A percentile compares a stretch with the other conserved stretches of the same genome.
These are phyloP conservation scores for Cheilosia vernalis DNA, from an alignment of 2,888 invertebrate genomes.

Conservation along the genomic window DNA sequence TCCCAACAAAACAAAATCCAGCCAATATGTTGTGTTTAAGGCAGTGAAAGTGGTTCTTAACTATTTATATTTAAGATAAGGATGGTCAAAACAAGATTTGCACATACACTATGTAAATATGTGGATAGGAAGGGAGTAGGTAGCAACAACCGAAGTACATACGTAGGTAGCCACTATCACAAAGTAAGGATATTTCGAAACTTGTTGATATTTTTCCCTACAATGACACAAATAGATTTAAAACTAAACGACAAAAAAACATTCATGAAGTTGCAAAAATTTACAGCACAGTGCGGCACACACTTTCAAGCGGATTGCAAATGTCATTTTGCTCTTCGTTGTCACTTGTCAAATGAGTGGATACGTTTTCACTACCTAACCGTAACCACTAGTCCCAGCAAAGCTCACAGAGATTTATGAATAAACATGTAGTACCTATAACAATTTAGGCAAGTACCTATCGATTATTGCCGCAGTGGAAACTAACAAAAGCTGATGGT, in stretches of 20 bases:
- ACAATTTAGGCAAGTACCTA: slow-evolving; percentile 23
- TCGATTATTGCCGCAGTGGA: slow-evolving; percentile 19
- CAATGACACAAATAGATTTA: background rate
- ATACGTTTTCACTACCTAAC: slow-evolving; percentile 11
- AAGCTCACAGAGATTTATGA: background rate
- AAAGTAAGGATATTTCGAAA: too few species aligned
- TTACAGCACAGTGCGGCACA: background rate
- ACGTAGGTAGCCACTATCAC: too few species aligned
- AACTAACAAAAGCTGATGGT: slow-evolving; percentile 10
- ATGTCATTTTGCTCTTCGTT: background rate
- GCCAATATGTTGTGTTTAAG: too few species aligned
- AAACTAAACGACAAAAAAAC: background rate
- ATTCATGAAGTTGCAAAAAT: background rate
- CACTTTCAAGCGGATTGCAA: background rate
- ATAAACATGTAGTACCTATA: slow-evolving; percentile 12
- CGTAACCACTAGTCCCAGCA: background rate
- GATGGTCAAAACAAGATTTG: too few species aligned
- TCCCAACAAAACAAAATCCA: too few species aligned
- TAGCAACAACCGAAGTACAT: too few species aligned
- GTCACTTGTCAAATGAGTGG: background rate
- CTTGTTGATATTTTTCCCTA: background rate
- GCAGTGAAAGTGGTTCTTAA: too few species aligned
- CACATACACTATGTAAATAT: too few species aligned
- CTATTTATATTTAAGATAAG: too few species aligned
- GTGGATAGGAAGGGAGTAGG: too few species aligned